These are phyloP conservation scores for Theropithecus gelada DNA, from an alignment of 2,113 vertebrate species.

Conservation along the genomic window DNA sequence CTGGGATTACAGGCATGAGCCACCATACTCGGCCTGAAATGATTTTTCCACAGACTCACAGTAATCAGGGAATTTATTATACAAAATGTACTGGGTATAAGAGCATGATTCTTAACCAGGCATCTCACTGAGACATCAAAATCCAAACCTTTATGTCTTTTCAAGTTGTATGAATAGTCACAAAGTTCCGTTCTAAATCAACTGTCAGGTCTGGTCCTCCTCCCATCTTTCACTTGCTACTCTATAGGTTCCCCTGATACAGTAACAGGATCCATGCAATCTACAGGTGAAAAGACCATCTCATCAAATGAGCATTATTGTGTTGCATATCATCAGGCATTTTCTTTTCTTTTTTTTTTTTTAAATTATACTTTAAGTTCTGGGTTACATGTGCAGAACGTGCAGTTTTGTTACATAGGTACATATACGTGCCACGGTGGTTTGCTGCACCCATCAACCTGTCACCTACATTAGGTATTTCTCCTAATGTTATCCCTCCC, in stretches of 20 bases:
- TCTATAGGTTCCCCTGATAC: not conserved
- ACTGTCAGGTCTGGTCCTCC: not conserved
- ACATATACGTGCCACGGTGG: too few species aligned
- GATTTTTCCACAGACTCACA: not conserved
- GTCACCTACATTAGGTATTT: too few species aligned
- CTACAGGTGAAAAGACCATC: not conserved
- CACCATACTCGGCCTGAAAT: too few species aligned
- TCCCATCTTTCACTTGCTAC: not conserved
- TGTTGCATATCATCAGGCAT: not conserved
- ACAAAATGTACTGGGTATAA: not conserved
- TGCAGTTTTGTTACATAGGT: too few species aligned
- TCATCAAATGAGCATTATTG: not conserved
- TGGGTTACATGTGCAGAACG: too few species aligned
- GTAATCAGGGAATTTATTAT: not conserved
- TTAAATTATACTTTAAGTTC: too few species aligned
- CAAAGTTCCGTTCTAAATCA: not conserved
- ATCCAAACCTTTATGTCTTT: not conserved
- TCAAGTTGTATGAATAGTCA: not conserved
- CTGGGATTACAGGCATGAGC: too few species aligned
- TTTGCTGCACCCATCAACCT: too few species aligned
- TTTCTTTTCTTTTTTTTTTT: not conserved
- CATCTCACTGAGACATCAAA: not conserved
- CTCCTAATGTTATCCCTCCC: too few species aligned
- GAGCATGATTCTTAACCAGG: not conserved
- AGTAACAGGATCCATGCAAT: not conserved